Conservation (phyloP, 2,888 invertebrate genomes). For the Leucophenga montana region DNA sequence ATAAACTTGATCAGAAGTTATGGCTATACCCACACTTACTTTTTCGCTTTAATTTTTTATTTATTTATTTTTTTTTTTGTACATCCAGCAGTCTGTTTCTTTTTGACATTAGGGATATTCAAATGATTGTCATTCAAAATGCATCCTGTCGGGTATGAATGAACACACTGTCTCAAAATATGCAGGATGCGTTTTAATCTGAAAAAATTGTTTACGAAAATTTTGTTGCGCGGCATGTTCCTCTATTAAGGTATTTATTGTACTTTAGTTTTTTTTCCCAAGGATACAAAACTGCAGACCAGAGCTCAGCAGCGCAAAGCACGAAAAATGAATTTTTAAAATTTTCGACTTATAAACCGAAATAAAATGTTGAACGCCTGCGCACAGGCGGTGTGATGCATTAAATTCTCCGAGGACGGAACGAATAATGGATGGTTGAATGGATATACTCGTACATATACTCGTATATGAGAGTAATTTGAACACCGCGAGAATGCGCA, state of each 20-base stretch:
- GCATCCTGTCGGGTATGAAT: slow-evolving; percentile 56
- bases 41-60: no score
- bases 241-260: slow-evolving; percentile 5
- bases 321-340: slow-evolving; percentile 49
- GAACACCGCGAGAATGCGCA: slow-evolving; percentile 66
- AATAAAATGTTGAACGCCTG: slow-evolving; percentile 44
- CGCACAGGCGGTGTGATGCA: slow-evolving; percentile 36
- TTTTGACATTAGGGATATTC: neutral
- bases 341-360: slow-evolving; percentile 22
- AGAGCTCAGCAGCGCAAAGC: slow-evolving; percentile 33
- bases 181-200: slow-evolving; percentile 59
- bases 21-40: no score
- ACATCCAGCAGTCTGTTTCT: slow-evolving; percentile 38
- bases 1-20: no score
- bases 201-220: slow-evolving; percentile 48
- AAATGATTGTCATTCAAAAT: slow-evolving; percentile 34
- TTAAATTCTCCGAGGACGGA: neutral
- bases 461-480: slow-evolving; percentile 57
- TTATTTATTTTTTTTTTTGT: no score
- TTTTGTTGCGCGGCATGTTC: neutral
- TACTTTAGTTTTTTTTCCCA: slow-evolving; percentile 52
- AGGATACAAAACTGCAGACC: slow-evolving; percentile 61
- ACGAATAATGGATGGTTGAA: neutral
- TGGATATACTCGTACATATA: slow-evolving; percentile 10
- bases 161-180: slow-evolving; percentile 33